A percentile compares a stretch with the other conserved stretches of the same genome.
Evolutionary conservation across 2,888 invertebrate species (phyloP).

Genomic region (Cephus pulcher): DNA sequence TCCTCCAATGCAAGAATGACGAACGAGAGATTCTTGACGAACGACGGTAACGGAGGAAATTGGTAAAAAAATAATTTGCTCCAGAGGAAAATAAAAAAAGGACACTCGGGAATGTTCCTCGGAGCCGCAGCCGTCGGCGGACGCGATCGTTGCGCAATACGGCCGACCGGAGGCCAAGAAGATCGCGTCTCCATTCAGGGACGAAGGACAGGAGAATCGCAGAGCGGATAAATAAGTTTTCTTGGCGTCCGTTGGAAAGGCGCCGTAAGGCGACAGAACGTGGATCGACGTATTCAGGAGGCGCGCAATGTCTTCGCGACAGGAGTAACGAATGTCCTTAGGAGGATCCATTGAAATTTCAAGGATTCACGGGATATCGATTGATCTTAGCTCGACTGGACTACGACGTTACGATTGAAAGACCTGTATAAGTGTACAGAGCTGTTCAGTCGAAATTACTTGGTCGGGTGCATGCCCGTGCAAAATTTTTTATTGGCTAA

Average conservation of each 20-base stretch:
- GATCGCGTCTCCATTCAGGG: not conserved
- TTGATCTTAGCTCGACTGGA: not conserved
- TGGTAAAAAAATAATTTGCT: not conserved
- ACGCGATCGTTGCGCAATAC: not conserved
- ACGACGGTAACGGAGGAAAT: no score
- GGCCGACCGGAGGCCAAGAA: not conserved
- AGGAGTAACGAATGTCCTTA: not conserved
- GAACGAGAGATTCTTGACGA: no score
- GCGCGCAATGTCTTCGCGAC: not conserved
- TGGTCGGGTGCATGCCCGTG: no score
- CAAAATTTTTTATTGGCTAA: not conserved
- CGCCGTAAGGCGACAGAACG: not conserved
- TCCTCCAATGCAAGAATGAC: rapidly evolving
- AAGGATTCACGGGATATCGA: not conserved
- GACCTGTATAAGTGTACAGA: not conserved
- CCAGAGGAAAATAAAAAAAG: not conserved
- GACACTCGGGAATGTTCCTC: not conserved
- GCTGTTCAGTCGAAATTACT: not conserved
- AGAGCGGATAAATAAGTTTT: not conserved
- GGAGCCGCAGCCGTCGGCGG: not conserved
- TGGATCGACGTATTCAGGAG: not conserved
- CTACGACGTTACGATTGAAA: not conserved
- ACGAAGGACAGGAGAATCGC: not conserved
- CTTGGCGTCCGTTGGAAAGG: not conserved
- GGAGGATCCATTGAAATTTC: not conserved